phyloP scores from a whole-genome alignment of 2,888 invertebrate species.

The Seira musarum region DNA sequence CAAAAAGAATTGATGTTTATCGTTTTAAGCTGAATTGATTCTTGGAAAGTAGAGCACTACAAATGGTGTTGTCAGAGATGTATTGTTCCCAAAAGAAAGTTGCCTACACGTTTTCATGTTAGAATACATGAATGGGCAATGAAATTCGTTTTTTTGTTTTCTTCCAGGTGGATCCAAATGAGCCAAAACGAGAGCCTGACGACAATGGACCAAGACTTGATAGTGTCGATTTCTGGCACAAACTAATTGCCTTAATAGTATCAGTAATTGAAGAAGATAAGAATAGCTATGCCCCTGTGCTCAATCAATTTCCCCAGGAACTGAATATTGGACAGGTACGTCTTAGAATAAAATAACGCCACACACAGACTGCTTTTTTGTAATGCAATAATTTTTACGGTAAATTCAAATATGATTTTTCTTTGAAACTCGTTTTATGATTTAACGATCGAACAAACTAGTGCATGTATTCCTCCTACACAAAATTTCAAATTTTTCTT shows the following conservation, averaged over 20 bases:
- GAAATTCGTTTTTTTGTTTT: constrained; percentile 18
- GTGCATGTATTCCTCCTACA: constrained; percentile 5
- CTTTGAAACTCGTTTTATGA: no score
- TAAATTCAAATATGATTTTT: no score
- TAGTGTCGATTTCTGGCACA: constrained; percentile 89
- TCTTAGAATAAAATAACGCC: no score
- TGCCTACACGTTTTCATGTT: not conserved
- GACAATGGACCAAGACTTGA: constrained; percentile 69
- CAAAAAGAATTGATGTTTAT: no score
- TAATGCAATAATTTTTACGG: no score
- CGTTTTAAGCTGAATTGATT: not conserved
- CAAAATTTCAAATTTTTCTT: no score
- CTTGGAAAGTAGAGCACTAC: not conserved
- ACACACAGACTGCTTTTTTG: no score
- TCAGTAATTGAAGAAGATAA: constrained; percentile 99
- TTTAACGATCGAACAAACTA: not conserved
- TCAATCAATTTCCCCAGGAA: constrained; percentile 99
- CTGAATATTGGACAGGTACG: constrained; percentile 95
- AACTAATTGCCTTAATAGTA: constrained; percentile 91
- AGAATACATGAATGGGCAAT: not conserved
- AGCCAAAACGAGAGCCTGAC: constrained; percentile 89
- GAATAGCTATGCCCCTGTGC: constrained; percentile 96
- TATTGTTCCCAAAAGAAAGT: not conserved
- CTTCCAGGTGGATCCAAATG: constrained; percentile 87
- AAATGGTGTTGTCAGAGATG: no score